A percentile compares a stretch with the other conserved stretches of the same genome.
Conservation (phyloP, 2,888 invertebrate genomes). For the Thysanoteuthis rhombus region DNA sequence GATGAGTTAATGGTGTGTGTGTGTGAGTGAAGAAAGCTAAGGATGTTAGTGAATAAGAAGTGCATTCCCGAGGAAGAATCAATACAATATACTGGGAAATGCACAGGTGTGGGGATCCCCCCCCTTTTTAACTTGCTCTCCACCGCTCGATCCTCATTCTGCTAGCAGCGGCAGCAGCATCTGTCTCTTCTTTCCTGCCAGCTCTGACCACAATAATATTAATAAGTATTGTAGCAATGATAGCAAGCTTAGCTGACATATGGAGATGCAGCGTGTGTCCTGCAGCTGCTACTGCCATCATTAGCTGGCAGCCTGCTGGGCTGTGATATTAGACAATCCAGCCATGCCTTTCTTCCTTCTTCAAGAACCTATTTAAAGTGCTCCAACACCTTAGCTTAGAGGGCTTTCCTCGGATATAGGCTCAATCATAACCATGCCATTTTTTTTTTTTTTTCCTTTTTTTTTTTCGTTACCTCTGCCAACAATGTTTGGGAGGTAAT, state of each 20-base stretch:
- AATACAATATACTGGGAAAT: not conserved
- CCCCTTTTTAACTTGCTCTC: not conserved
- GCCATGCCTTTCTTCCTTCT: not conserved
- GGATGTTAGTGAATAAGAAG: not conserved
- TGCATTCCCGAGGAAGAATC: not conserved
- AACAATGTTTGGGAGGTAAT: too few relatives aligned
- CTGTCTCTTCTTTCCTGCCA: not conserved
- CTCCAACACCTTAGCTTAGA: not conserved
- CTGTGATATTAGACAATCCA: conserved; percentile 12
- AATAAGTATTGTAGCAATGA: not conserved
- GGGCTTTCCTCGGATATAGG: not conserved
- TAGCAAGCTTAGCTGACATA: not conserved
- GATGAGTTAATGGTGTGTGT: not conserved
- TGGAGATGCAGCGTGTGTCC: not conserved
- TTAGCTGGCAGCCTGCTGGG: conserved; percentile 12
- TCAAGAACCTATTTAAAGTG: not conserved
- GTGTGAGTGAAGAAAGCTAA: not conserved
- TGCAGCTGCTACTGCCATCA: conserved; percentile 12
- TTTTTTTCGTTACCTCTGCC: too few relatives aligned
- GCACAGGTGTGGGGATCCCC: not conserved
- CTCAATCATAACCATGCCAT: not conserved
- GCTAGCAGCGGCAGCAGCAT: not conserved
- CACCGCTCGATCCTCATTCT: not conserved
- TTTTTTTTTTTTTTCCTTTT: not conserved
- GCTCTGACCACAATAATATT: not conserved